Evolutionary conservation across 2,113 vertebrate genomes (phyloP).

Genomic region (Rissa tridactyla): DNA sequence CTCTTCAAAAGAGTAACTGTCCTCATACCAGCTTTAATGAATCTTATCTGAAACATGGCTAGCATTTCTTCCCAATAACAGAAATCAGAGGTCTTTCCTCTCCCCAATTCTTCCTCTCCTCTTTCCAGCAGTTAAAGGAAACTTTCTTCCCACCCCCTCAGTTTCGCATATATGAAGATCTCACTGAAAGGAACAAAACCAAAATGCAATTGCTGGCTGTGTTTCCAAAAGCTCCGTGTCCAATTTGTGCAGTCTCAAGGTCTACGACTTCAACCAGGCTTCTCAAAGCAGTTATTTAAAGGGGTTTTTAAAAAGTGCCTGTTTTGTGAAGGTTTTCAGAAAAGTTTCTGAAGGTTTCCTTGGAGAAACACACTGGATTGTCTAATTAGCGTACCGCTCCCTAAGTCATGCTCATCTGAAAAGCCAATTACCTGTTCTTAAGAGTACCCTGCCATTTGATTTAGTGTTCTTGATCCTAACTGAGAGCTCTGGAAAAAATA

Average conservation of each 20-base stretch:
- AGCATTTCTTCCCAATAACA: neutral
- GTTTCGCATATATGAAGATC: neutral
- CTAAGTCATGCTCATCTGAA: neutral
- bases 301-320: neutral
- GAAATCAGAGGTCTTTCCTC: neutral
- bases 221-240: neutral
- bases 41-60: neutral
- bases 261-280: neutral
- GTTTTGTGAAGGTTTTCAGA: neutral
- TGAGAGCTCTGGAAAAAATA: neutral
- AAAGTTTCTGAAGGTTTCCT: neutral
- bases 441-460: neutral
- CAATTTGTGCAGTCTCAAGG: neutral
- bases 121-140: neutral
- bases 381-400: neutral
- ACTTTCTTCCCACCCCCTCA: too few species aligned
- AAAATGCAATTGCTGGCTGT: neutral
- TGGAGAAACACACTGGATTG: neutral
- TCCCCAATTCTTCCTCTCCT: too few species aligned
- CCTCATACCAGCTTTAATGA: neutral
- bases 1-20: neutral
- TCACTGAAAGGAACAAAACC: neutral
- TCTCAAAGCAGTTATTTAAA: neutral
- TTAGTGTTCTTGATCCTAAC: neutral
- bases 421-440: neutral